Percentiles rank a stretch among this genome's conserved stretches.
Evolutionary conservation across 2,888 invertebrate genomes (phyloP).

Genomic region (Zhengitettix transpicula): DNA sequence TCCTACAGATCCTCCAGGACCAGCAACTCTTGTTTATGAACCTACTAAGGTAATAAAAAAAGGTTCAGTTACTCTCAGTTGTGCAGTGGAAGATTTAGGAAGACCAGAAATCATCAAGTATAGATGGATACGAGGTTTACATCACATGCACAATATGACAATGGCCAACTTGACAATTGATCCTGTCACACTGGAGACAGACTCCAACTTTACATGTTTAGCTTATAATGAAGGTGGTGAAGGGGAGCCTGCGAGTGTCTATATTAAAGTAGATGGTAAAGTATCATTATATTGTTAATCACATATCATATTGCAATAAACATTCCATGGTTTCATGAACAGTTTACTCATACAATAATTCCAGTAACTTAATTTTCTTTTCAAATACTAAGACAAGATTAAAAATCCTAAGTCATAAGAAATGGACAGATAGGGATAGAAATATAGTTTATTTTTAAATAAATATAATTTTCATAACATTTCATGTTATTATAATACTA

Average conservation of each 20-base stretch:
- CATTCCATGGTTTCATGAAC: no score
- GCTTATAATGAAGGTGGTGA: slow-evolving; percentile 75
- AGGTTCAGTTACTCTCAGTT: slow-evolving; percentile 63
- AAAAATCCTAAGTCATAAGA: no score
- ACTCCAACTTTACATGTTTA: slow-evolving; percentile 78
- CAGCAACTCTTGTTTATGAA: slow-evolving; percentile 56
- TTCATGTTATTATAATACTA: no score
- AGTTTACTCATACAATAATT: no score
- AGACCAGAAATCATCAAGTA: slow-evolving; percentile 38
- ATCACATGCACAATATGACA: slow-evolving; percentile 56
- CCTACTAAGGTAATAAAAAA: slow-evolving; percentile 69
- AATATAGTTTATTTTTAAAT: no score
- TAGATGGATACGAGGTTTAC: slow-evolving; percentile 59
- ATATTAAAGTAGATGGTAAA: slow-evolving; percentile 54
- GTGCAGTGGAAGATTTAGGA: slow-evolving; percentile 68
- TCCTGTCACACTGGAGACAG: slow-evolving; percentile 67
- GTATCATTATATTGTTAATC: no score
- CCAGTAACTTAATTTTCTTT: no score
- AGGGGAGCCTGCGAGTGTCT: slow-evolving; percentile 47
- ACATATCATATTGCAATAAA: no score
- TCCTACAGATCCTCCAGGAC: slow-evolving; percentile 62
- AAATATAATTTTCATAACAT: no score
- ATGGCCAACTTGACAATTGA: slow-evolving; percentile 63
- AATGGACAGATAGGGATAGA: no score
- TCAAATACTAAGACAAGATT: no score